Conservation (phyloP, 1,140 invertebrate genomes). For the Philotrypesis tridentata region DNA sequence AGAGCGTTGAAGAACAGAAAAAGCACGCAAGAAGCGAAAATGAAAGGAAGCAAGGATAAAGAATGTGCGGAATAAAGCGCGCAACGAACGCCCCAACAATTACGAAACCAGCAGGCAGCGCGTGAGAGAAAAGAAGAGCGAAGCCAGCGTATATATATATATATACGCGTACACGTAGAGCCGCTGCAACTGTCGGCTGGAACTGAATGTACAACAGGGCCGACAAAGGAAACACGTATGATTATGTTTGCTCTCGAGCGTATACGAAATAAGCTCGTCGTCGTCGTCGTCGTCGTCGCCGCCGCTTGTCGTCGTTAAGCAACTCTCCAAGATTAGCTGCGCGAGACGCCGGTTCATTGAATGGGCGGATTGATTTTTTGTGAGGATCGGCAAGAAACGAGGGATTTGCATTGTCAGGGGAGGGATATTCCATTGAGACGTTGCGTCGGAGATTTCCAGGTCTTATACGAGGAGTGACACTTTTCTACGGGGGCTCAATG, state of each 20-base stretch:
- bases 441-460: background rate
- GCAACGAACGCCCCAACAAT: background rate
- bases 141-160: no score
- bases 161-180: background rate
- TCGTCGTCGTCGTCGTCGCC: no score
- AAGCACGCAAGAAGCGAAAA: background rate
- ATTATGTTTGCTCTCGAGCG: slow-evolving; percentile 6
- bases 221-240: slow-evolving; percentile 7
- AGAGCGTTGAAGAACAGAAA: background rate
- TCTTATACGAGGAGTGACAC: background rate
- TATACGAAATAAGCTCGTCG: background rate
- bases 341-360: background rate
- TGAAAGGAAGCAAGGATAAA: background rate
- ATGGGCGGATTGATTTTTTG: background rate
- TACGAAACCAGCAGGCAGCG: background rate
- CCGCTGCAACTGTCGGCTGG: background rate
- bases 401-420: slow-evolving; percentile 1
- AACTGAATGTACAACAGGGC: background rate
- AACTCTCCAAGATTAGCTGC: slow-evolving; percentile 26
- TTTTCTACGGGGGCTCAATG: background rate
- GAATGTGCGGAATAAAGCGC: no score
- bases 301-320: slow-evolving; percentile 1
- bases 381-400: background rate
- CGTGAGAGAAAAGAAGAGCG: background rate
- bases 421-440: background rate